A percentile compares a stretch with the other conserved stretches of the same genome.
Evolutionary conservation across 2,797 vertebrate genomes (phyloP).

Genomic region (Phalloptychus januarius): DNA sequence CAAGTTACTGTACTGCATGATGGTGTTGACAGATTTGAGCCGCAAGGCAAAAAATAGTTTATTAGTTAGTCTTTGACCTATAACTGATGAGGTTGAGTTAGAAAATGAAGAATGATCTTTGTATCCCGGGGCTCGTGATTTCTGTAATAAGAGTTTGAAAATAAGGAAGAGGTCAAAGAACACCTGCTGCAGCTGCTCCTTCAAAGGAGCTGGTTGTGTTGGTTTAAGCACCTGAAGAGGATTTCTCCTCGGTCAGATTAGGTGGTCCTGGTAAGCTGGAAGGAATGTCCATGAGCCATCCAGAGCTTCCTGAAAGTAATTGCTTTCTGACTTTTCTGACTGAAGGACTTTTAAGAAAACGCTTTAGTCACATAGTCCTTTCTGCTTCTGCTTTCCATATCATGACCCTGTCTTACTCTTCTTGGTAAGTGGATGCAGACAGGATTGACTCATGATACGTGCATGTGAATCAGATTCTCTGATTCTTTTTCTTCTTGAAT

Average conservation of each 20-base stretch:
- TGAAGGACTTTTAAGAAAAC: background rate
- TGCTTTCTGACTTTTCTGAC: background rate
- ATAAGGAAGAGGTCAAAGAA: background rate
- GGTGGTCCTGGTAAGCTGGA: background rate
- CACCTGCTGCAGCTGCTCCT: background rate
- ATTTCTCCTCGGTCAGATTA: background rate
- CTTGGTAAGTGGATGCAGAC: background rate
- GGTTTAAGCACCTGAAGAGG: background rate
- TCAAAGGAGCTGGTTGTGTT: background rate
- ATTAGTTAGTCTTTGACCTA: background rate
- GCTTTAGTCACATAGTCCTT: background rate
- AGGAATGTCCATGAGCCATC: background rate
- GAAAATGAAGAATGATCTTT: background rate
- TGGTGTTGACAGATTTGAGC: background rate
- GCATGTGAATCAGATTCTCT: slow-evolving; percentile 14
- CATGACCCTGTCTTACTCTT: background rate
- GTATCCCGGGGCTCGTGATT: background rate
- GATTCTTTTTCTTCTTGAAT: slow-evolving; percentile 7
- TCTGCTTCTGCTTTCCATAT: background rate
- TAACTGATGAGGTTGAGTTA: background rate
- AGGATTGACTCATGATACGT: slow-evolving; percentile 12
- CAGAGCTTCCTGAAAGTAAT: background rate
- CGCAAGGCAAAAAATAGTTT: background rate
- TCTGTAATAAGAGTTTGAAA: background rate
- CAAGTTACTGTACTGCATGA: background rate